Percentiles rank a stretch among this genome's conserved stretches.
These are phyloP conservation scores for Odobenus rosmarus DNA, from an alignment of 2,113 vertebrate species.

Conservation along the genomic window DNA sequence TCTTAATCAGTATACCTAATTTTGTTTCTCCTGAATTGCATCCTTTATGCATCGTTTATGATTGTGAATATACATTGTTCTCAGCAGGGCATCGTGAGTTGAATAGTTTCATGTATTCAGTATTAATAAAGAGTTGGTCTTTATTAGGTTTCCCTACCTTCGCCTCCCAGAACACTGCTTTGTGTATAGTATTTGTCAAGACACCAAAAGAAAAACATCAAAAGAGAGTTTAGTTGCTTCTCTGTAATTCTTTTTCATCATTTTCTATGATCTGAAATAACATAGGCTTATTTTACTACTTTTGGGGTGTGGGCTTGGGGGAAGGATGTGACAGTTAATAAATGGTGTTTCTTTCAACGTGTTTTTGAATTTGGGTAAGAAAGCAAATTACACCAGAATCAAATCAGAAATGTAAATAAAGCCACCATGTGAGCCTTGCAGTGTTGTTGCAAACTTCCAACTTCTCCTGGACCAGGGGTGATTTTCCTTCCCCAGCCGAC, in stretches of 20 bases:
- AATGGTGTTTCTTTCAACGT: not conserved
- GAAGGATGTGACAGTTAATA: constrained; percentile 52
- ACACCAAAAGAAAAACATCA: constrained; percentile 57
- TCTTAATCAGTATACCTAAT: constrained; percentile 62
- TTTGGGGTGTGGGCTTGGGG: constrained; percentile 35
- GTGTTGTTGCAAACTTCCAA: constrained; percentile 56
- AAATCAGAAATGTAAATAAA: constrained; percentile 53
- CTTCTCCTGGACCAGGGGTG: not conserved
- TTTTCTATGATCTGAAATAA: constrained; percentile 66
- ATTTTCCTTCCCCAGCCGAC: not conserved
- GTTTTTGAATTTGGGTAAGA: constrained; percentile 24
- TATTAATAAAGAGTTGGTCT: constrained; percentile 77
- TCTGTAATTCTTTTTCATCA: constrained; percentile 71
- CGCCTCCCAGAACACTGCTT: constrained; percentile 39
- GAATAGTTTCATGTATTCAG: constrained; percentile 65
- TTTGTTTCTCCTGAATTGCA: constrained; percentile 51
- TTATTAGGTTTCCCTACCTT: constrained; percentile 49
- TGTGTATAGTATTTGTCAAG: constrained; percentile 56
- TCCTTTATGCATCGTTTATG: constrained; percentile 70
- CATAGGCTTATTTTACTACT: constrained; percentile 64
- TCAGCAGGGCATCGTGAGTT: constrained; percentile 67
- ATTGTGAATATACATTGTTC: constrained; percentile 59
- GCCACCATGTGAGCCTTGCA: constrained; percentile 58
- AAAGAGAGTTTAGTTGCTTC: constrained; percentile 40
- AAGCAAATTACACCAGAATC: constrained; percentile 14